Evolutionary conservation across 2,888 invertebrate genomes (phyloP).

Genomic region (Ferdinandea cuprea): DNA sequence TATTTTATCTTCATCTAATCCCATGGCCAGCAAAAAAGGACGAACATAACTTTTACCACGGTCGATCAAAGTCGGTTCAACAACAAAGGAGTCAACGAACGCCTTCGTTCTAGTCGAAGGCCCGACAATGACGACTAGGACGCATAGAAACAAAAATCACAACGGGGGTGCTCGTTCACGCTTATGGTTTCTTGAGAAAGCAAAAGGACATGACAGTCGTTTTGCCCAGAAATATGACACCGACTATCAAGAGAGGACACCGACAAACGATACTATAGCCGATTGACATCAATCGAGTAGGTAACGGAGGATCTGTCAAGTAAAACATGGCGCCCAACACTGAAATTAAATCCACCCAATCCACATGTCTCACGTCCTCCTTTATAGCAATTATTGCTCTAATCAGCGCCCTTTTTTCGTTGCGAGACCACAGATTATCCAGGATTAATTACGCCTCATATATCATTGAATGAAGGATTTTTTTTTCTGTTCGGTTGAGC

Average conservation of each 20-base stretch:
- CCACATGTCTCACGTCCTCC: background rate
- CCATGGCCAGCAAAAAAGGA: background rate
- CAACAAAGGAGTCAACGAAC: constrained; percentile 47
- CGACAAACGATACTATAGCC: constrained; percentile 37
- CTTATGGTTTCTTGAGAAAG: constrained; percentile 20
- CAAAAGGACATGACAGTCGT: constrained; percentile 26
- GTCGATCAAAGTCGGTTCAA: constrained; percentile 47
- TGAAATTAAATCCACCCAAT: background rate
- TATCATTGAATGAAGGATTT: constrained; percentile 68
- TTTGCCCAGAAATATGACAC: constrained; percentile 49
- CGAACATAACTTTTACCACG: constrained; percentile 24
- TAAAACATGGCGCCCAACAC: constrained; percentile 40
- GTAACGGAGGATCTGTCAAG: background rate
- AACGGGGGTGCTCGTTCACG: constrained; percentile 11
- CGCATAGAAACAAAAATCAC: constrained; percentile 11
- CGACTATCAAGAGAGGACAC: constrained; percentile 1
- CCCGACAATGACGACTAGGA: no score
- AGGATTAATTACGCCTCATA: constrained; percentile 75
- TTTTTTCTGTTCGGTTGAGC: constrained; percentile 37
- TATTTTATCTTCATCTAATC: background rate
- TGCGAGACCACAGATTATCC: constrained; percentile 68
- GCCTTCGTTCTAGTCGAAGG: constrained; percentile 29
- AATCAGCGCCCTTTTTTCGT: constrained; percentile 52
- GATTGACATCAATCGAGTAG: constrained; percentile 12
- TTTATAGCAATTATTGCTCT: background rate